A percentile compares a stretch with the other conserved stretches of the same genome.
Evolutionary conservation across 2,113 vertebrate genomes (phyloP).

Genomic region (Sceloporus undulatus): DNA sequence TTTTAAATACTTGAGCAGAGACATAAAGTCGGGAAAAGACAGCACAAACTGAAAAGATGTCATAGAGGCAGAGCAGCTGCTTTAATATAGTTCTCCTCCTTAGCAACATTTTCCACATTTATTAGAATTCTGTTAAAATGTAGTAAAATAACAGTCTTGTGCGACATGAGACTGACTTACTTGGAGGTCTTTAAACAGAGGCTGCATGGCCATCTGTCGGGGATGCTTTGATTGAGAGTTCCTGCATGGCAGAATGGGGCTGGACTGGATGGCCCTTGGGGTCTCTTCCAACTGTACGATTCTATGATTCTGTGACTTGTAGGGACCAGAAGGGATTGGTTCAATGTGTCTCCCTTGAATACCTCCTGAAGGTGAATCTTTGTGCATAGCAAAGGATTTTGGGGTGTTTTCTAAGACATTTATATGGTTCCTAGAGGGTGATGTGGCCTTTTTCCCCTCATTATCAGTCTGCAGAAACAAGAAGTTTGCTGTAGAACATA

Average conservation of each 20-base stretch:
- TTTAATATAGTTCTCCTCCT: no score
- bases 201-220: no score
- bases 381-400: neutral
- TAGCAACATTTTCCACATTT: no score
- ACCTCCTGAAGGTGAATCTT: neutral
- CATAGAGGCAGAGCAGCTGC: no score
- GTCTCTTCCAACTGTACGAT: no score
- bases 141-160: neutral
- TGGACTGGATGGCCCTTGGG: no score
- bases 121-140: no score
- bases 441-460: neutral
- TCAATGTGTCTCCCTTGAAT: no score
- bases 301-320: no score
- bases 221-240: no score
- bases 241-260: no score
- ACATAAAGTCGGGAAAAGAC: neutral
- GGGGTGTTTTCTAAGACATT: neutral
- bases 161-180: neutral
- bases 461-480: neutral
- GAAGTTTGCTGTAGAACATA: neutral
- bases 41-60: neutral
- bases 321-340: neutral
- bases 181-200: neutral
- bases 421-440: neutral
- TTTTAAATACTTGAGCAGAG: slow-evolving; percentile 45